Evolutionary conservation across 1,140 invertebrate genomes (phyloP), one percentile per base, ranked within the genome.

Genomic region (Lepidotrigona ventralis): DNA sequence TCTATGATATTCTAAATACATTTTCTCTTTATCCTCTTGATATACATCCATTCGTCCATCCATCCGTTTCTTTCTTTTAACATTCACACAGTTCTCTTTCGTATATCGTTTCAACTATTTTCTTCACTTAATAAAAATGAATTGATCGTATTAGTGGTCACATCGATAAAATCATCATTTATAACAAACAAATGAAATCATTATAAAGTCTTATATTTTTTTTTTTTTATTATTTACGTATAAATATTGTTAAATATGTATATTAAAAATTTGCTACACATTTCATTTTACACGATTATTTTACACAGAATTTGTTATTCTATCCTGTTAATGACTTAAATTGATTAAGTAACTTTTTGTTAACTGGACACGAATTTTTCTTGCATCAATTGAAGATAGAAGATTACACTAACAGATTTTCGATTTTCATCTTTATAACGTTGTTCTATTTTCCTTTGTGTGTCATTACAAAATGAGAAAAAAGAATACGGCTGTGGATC

Each of bases 231-330:
- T 87, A 88, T 90, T 91, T 92, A 92, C 90, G 90, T 93, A 93
- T 92, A 93, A 93, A 93, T 93, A 92, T 89, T 87, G 86, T 91
- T 92, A 91, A 91, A 92, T 92, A 92, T 90, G 90, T 91, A 91
- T 93, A 92, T 93, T 91, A 91, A 91, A 93, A 91, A 92, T 92
- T 91, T 92, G 89, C 90, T 93, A 92, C 90, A 91, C 90, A 91
- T 87, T 91, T 89, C 87, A 66, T 66, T 66, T 66, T 66, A 66
- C 64, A 92, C 91, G 88, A 91, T 92, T 92, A 93, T 91, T 93
- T 93, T 93, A 93, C 91, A 92, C 89, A 92, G 86, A 92, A 90
- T 92, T 91, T 89, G 86, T 90, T 92, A 89, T 88, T 90, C 90
- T 92, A 90, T 86, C 88, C 88, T 85, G 89, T 91, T 88, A 88